These are phyloP conservation scores for Melanogrammus aeglefinus DNA, from an alignment of 2,797 vertebrate genomes.

Conservation along the genomic window DNA sequence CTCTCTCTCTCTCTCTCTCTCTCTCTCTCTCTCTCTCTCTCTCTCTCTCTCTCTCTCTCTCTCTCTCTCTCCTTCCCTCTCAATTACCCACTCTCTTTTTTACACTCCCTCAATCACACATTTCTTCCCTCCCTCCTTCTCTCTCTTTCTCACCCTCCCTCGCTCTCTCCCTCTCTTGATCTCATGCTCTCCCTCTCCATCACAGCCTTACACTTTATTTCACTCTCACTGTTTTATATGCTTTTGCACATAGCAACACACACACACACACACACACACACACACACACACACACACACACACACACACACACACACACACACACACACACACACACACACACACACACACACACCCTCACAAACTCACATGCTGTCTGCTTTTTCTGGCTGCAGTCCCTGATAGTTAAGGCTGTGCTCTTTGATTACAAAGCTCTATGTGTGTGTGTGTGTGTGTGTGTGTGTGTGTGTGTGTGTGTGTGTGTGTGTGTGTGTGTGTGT, in stretches of 20 bases:
- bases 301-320: slow-evolving; percentile 32
- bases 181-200: neutral
- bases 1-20: too few species aligned
- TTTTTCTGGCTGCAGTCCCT: slow-evolving; percentile 40
- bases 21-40: too few species aligned
- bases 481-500: slow-evolving; percentile 44
- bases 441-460: slow-evolving; percentile 24
- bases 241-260: neutral
- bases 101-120: too few species aligned
- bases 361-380: slow-evolving; percentile 29
- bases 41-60: too few species aligned
- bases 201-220: too few species aligned
- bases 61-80: too few species aligned
- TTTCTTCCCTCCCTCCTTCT: too few species aligned
- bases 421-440: slow-evolving; percentile 45
- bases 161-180: too few species aligned
- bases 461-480: neutral
- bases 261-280: neutral
- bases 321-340: too few species aligned
- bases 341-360: slow-evolving; percentile 10
- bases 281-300: slow-evolving; percentile 12
- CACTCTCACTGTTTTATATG: neutral
- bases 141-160: too few species aligned
- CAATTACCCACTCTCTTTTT: too few species aligned
- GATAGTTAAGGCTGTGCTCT: slow-evolving; percentile 44